Evolutionary conservation across 2,113 vertebrate genomes (phyloP).

Genomic region (Rhineura floridana): DNA sequence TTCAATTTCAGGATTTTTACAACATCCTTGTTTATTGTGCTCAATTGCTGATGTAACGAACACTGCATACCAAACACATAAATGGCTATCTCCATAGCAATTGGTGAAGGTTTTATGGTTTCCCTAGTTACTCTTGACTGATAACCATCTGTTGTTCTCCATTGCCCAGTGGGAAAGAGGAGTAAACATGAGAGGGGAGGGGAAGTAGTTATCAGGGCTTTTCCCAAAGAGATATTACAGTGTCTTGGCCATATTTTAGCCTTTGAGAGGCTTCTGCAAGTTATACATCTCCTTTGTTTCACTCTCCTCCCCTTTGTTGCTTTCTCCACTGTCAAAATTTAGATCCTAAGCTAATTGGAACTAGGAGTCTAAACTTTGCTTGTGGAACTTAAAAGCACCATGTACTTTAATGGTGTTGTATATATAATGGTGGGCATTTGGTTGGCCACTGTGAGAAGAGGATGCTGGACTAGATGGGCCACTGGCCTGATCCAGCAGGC

Average conservation of each 20-base stretch:
- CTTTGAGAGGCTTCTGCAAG: neutral
- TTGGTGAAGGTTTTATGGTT: constrained; percentile 78
- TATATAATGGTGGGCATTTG: no score
- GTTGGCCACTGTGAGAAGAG: no score
- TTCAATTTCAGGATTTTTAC: constrained; percentile 35
- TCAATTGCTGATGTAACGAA: constrained; percentile 74
- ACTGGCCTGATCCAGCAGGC: no score
- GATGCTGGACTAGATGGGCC: no score
- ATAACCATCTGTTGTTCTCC: constrained; percentile 78
- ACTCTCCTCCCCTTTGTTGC: neutral
- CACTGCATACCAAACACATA: constrained; percentile 75
- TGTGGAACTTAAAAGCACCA: neutral
- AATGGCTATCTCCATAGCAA: constrained; percentile 82
- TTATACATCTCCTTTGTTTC: neutral
- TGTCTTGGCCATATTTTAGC: neutral
- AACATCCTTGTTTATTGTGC: constrained; percentile 48
- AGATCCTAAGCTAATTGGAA: neutral
- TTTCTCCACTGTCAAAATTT: neutral
- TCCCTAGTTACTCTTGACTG: constrained; percentile 81
- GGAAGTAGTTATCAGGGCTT: constrained; percentile 46
- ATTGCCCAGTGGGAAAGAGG: constrained; percentile 56
- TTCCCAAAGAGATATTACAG: neutral
- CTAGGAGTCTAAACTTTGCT: neutral
- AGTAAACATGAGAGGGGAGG: constrained; percentile 50
- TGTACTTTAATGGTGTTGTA: neutral